Percentiles rank a stretch among this genome's conserved stretches.
Conservation (phyloP, 2,113 vertebrate genomes). For the Pycnonotus jocosus region DNA sequence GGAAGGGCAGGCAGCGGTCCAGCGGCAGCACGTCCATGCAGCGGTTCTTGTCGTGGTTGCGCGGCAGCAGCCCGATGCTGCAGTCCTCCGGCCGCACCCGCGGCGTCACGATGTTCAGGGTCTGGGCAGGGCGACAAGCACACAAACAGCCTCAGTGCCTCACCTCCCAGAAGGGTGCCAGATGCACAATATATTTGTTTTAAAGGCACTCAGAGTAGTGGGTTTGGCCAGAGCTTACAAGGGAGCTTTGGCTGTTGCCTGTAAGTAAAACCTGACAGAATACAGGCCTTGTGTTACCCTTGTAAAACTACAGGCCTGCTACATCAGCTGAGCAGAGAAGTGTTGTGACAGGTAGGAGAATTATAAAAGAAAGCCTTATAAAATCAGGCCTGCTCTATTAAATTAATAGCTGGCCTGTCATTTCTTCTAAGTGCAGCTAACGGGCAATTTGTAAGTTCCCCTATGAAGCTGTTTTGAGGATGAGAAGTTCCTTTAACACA, state of each 20-base stretch:
- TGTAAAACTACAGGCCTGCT: background rate
- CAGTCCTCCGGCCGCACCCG: slow-evolving; percentile 93
- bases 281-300: background rate
- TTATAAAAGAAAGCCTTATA: background rate
- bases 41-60: slow-evolving; percentile 97
- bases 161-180: too few relatives aligned
- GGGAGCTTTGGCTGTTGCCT: background rate
- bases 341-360: background rate
- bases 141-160: background rate
- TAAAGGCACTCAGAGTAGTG: background rate
- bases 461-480: background rate
- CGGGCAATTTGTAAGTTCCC: background rate
- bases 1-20: slow-evolving; percentile 94
- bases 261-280: background rate
- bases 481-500: background rate
- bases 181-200: fast-evolving
- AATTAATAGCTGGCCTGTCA: background rate
- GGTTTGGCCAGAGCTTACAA: too few relatives aligned
- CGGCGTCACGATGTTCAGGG: slow-evolving; percentile 95
- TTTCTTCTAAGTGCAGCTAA: background rate
- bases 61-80: slow-evolving; percentile 91
- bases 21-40: slow-evolving; percentile 92
- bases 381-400: background rate
- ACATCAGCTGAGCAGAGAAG: background rate
- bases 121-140: slow-evolving; percentile 67